Conservation (phyloP, 2,888 invertebrate species). For the Pharmacophagus antenor region DNA sequence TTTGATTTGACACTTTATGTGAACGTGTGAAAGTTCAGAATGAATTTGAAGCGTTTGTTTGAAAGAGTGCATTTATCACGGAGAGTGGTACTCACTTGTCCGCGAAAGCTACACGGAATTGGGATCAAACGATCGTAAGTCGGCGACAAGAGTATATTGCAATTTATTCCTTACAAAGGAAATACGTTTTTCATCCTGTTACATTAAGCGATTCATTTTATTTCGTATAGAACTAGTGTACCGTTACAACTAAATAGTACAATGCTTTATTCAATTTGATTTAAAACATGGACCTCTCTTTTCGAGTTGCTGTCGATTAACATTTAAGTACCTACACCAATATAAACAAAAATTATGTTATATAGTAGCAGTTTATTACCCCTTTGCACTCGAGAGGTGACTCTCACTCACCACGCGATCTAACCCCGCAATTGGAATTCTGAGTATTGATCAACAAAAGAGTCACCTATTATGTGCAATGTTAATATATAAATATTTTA, state of each 20-base stretch:
- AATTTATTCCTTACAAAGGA: constrained; percentile 19
- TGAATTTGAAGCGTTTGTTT: constrained; percentile 5
- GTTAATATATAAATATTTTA: too few relatives aligned
- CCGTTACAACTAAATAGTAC: not conserved
- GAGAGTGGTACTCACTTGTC: constrained; percentile 5
- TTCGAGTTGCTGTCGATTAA: too few relatives aligned
- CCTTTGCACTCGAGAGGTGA: too few relatives aligned
- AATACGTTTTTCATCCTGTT: constrained; percentile 10
- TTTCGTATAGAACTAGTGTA: not conserved
- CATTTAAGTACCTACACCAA: too few relatives aligned
- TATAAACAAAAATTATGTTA: too few relatives aligned
- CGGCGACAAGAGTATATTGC: constrained; percentile 11
- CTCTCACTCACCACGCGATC: too few relatives aligned
- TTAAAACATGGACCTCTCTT: too few relatives aligned
- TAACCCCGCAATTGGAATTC: too few relatives aligned
- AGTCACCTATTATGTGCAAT: too few relatives aligned
- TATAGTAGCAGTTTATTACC: too few relatives aligned
- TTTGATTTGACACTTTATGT: not conserved
- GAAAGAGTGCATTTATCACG: constrained; percentile 8
- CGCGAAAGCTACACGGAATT: constrained; percentile 13
- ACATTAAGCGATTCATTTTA: constrained; percentile 12
- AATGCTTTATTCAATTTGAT: too few relatives aligned
- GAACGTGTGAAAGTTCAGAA: not conserved
- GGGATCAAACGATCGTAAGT: constrained; percentile 13
- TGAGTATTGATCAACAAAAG: too few relatives aligned